phyloP scores from a whole-genome alignment of 2,888 invertebrate genomes.

The Corbicula japonica region DNA sequence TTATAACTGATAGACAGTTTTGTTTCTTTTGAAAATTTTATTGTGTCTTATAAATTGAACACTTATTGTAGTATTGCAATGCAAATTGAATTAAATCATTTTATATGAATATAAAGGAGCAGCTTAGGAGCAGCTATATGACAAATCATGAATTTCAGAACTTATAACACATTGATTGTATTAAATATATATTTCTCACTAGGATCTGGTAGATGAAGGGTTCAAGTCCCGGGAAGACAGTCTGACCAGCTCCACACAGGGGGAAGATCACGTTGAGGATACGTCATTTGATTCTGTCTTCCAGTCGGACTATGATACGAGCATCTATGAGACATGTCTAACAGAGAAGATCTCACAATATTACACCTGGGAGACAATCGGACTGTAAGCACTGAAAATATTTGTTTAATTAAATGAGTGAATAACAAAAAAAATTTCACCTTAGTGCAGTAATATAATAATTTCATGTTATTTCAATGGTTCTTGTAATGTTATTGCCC shows the following conservation, averaged over 20 bases:
- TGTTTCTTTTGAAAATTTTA: too few relatives aligned
- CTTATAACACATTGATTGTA: too few relatives aligned
- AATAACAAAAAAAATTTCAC: background rate
- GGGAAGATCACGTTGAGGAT: slow-evolving; percentile 20
- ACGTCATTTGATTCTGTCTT: slow-evolving; percentile 48
- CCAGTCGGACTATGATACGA: slow-evolving; percentile 66
- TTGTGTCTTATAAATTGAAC: too few relatives aligned
- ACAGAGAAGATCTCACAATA: slow-evolving; percentile 71
- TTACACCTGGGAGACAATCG: slow-evolving; percentile 83
- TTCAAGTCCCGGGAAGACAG: slow-evolving; percentile 62
- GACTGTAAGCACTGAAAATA: slow-evolving; percentile 82
- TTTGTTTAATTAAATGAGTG: background rate
- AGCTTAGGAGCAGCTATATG: too few relatives aligned
- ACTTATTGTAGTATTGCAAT: too few relatives aligned
- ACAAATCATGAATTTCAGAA: too few relatives aligned
- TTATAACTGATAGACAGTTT: too few relatives aligned
- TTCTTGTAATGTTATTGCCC: too few relatives aligned
- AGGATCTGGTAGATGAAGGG: slow-evolving; percentile 64
- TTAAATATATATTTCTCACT: background rate
- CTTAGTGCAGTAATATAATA: background rate
- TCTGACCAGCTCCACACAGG: slow-evolving; percentile 50
- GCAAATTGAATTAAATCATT: too few relatives aligned
- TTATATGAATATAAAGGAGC: too few relatives aligned
- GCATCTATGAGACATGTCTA: slow-evolving; percentile 81
- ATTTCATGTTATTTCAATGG: too few relatives aligned